phyloP scores from a whole-genome alignment of 2,797 vertebrate genomes.

The Danio albolineatus region DNA sequence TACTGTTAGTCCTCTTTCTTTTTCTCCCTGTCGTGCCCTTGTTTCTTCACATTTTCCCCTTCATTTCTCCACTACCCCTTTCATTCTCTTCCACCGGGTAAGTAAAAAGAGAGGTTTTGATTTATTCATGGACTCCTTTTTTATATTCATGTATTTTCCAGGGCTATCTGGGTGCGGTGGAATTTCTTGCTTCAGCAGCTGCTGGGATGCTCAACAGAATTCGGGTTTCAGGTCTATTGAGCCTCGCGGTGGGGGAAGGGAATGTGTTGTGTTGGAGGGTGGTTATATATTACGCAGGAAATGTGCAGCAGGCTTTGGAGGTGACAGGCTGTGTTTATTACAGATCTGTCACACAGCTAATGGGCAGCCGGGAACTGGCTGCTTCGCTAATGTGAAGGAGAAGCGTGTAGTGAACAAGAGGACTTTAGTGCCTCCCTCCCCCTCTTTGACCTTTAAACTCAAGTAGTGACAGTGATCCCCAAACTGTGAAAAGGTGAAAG shows the following conservation, averaged over 20 bases:
- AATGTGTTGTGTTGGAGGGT: constrained; percentile 54
- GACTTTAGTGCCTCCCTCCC: constrained; percentile 49
- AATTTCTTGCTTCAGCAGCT: constrained; percentile 77
- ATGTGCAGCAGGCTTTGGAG: constrained; percentile 83
- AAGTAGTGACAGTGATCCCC: constrained; percentile 21
- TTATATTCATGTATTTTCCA: constrained; percentile 85
- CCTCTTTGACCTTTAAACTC: constrained; percentile 35
- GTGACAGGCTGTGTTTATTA: constrained; percentile 87
- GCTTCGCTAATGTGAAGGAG: constrained; percentile 61
- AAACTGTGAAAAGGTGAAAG: background rate
- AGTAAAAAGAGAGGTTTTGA: constrained; percentile 76
- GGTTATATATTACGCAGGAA: constrained; percentile 82
- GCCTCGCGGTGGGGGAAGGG: constrained; percentile 67
- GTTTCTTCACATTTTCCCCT: constrained; percentile 60
- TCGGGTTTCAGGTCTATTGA: constrained; percentile 83
- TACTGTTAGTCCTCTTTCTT: constrained; percentile 66
- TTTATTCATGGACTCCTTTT: constrained; percentile 85
- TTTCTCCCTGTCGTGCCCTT: constrained; percentile 51
- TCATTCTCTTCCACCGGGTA: constrained; percentile 66
- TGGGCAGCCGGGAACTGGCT: constrained; percentile 71
- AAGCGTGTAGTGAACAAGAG: constrained; percentile 65
- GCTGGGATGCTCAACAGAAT: constrained; percentile 72
- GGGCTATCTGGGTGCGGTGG: constrained; percentile 77
- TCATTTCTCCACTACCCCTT: constrained; percentile 55
- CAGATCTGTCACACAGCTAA: constrained; percentile 85